These are phyloP conservation scores for Julus scandinavius DNA, from an alignment of 2,888 invertebrate species.

Conservation along the genomic window DNA sequence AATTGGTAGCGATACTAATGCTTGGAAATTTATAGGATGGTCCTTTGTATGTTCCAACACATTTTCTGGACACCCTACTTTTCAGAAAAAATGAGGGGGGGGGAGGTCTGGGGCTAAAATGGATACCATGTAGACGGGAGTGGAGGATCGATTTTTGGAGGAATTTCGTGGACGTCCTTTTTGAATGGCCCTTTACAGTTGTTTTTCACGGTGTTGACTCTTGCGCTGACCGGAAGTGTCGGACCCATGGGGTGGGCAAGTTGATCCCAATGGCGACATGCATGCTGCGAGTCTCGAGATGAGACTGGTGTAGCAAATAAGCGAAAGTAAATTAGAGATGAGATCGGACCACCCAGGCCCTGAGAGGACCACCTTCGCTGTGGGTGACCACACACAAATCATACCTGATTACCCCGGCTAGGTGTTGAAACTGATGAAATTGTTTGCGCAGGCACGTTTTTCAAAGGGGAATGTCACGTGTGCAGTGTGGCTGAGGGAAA, in stretches of 20 bases:
- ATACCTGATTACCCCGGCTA: slow-evolving; percentile 11
- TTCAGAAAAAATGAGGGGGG: too few species aligned
- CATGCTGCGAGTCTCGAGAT: background rate
- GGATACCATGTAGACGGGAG: too few species aligned
- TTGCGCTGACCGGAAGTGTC: background rate
- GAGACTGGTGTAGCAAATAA: background rate
- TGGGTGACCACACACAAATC: slow-evolving; percentile 49
- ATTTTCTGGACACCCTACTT: too few species aligned
- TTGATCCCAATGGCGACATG: background rate
- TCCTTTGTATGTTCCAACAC: too few species aligned
- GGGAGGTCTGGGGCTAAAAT: too few species aligned
- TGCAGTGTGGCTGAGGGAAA: background rate
- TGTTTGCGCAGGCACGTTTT: slow-evolving; percentile 43
- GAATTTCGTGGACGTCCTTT: too few species aligned
- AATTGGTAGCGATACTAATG: too few species aligned
- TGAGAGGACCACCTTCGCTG: slow-evolving; percentile 30
- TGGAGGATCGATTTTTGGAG: too few species aligned
- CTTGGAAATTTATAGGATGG: too few species aligned
- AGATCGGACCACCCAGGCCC: slow-evolving; percentile 42
- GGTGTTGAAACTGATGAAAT: slow-evolving; percentile 49
- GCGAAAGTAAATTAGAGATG: background rate
- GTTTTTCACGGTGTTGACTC: background rate
- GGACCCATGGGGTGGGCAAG: background rate
- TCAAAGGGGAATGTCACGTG: background rate
- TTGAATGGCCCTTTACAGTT: background rate